Conservation (phyloP, 37 sponge, comb jelly and placozoan species). For the Haliclona indistincta region DNA sequence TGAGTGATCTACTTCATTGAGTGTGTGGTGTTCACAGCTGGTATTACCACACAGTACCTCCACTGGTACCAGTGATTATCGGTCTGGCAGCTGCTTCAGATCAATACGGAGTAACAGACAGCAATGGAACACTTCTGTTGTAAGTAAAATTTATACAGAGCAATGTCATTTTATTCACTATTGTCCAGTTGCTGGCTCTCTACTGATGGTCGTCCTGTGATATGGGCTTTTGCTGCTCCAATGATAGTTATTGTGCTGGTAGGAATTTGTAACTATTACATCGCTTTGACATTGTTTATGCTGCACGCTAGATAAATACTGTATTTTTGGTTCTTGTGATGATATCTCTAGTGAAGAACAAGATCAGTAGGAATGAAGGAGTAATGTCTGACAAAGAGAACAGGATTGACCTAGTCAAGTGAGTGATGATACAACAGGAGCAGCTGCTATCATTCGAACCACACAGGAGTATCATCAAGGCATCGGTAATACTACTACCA, state of each 20-base stretch:
- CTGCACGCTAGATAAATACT: constrained; percentile 5
- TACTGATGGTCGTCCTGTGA: constrained; percentile 21
- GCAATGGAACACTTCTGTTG: constrained; percentile 4
- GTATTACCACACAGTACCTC: constrained; percentile 17
- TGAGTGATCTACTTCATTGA: constrained; percentile 8
- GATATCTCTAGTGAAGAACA: background rate
- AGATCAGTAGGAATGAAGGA: background rate
- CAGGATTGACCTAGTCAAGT: background rate
- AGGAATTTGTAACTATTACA: background rate
- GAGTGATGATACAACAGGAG: too few species aligned
- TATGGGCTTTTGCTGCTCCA: constrained; percentile 67
- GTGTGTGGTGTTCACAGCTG: background rate
- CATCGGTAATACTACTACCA: constrained; percentile 17
- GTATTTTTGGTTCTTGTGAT: constrained; percentile 21
- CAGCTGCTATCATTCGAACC: too few species aligned
- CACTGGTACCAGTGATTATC: constrained; percentile 39
- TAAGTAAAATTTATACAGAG: too few species aligned
- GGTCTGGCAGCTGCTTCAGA: constrained; percentile 22
- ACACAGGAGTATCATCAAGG: constrained; percentile 9
- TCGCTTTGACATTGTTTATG: background rate
- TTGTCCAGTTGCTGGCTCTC: constrained; percentile 65
- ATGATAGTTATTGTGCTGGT: constrained; percentile 49
- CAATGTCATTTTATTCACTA: too few species aligned
- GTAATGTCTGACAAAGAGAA: background rate
- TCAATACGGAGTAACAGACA: constrained; percentile 28